A percentile compares a stretch with the other conserved stretches of the same genome.
Evolutionary conservation across 1,140 invertebrate genomes (phyloP).

Genomic region (Conus ventricosus): DNA sequence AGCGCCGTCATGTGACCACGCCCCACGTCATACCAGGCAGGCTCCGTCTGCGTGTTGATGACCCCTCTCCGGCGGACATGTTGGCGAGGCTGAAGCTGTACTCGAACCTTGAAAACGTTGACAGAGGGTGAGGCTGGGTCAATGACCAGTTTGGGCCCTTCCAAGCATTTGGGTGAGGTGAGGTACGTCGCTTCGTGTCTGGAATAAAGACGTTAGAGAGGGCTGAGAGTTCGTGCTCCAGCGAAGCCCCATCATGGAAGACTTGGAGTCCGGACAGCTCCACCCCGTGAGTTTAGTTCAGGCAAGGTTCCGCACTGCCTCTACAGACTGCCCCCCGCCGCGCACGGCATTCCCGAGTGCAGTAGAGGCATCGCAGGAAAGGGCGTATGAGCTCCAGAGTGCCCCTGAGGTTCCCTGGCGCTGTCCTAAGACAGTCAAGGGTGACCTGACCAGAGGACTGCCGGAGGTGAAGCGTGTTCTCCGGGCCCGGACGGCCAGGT

Average conservation of each 20-base stretch:
- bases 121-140: background rate
- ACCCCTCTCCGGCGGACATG: slow-evolving; percentile 43
- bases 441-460: slow-evolving; percentile 38
- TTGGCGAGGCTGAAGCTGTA: slow-evolving; percentile 51
- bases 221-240: background rate
- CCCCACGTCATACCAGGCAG: slow-evolving; percentile 54
- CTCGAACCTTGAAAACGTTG: slow-evolving; percentile 45
- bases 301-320: background rate
- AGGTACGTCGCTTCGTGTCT: background rate
- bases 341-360: slow-evolving; percentile 56
- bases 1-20: slow-evolving; percentile 22
- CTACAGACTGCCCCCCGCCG: slow-evolving; percentile 48
- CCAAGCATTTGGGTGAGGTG: slow-evolving; percentile 26
- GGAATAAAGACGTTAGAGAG: too few species aligned
- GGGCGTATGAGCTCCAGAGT: slow-evolving; percentile 41
- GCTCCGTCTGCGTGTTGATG: slow-evolving; percentile 41
- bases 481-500: slow-evolving; percentile 41
- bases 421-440: slow-evolving; percentile 22
- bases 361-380: slow-evolving; percentile 49
- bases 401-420: slow-evolving; percentile 2
- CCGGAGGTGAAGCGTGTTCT: slow-evolving; percentile 41
- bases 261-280: background rate
- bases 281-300: background rate
- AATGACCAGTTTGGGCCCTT: slow-evolving; percentile 21
- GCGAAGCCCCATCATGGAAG: background rate